Conservation (phyloP, 2,888 invertebrate species). For the Hypomecis punctinalis region DNA sequence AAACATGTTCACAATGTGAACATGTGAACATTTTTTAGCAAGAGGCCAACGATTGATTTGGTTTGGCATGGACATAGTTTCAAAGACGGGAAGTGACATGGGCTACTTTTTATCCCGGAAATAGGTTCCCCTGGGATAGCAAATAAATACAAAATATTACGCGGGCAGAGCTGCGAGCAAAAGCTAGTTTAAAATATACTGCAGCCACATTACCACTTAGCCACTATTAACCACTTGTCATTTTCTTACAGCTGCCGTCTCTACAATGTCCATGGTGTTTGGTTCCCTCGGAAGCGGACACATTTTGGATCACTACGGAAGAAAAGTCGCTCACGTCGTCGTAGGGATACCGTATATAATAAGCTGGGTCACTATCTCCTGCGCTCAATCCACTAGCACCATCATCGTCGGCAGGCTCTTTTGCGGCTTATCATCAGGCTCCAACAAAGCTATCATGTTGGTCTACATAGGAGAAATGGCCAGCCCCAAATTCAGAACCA, state of each 20-base stretch:
- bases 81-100: too few species aligned
- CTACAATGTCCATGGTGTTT: conserved; percentile 48
- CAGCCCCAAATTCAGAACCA: conserved; percentile 20
- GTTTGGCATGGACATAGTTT: too few species aligned
- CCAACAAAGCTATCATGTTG: conserved; percentile 43
- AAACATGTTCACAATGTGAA: too few species aligned
- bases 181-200: too few species aligned
- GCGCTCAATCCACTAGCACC: conserved; percentile 40
- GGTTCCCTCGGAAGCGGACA: conserved; percentile 48
- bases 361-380: conserved; percentile 51
- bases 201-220: too few species aligned
- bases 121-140: too few species aligned
- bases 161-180: too few species aligned
- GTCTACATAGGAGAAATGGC: conserved; percentile 54
- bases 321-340: conserved; percentile 47
- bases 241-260: conserved; percentile 48
- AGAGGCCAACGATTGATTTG: too few species aligned
- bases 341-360: conserved; percentile 44
- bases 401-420: conserved; percentile 50
- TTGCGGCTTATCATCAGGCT: conserved; percentile 48
- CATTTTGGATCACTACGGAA: conserved; percentile 49
- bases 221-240: not conserved
- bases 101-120: too few species aligned
- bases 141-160: too few species aligned
- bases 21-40: too few species aligned